These are phyloP conservation scores for Ascidia mentula DNA, from an alignment of 23 tunicate genomes.

Conservation along the genomic window DNA sequence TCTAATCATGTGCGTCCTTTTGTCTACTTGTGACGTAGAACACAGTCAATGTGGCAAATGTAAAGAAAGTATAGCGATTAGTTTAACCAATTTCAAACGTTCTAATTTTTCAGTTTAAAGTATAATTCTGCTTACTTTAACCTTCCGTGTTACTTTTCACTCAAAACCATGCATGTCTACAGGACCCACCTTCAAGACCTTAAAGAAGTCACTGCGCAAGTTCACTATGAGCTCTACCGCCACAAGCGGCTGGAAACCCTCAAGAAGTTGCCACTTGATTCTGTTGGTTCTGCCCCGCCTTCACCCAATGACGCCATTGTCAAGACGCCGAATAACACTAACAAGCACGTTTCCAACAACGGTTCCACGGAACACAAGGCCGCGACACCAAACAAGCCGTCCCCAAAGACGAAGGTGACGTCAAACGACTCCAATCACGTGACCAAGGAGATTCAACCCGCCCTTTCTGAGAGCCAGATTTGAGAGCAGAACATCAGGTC, in stretches of 20 bases:
- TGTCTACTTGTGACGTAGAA: too few species aligned
- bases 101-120: too few species aligned
- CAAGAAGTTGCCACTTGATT: constrained; percentile 67
- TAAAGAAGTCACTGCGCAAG: constrained; percentile 91
- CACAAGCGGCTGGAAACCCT: constrained; percentile 80
- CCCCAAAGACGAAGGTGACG: not conserved
- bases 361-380: too few species aligned
- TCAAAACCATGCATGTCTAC: too few species aligned
- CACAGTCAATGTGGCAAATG: too few species aligned
- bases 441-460: not conserved
- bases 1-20: too few species aligned
- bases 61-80: too few species aligned
- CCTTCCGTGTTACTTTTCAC: too few species aligned
- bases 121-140: too few species aligned
- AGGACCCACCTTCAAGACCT: constrained; percentile 96
- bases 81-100: too few species aligned
- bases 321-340: not conserved
- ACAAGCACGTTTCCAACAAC: not conserved
- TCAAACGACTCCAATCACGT: not conserved
- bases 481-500: too few species aligned
- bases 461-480: not conserved
- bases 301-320: constrained; percentile 34
- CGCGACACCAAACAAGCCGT: not conserved
- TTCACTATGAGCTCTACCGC: constrained; percentile 93
- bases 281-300: constrained; percentile 55